Base-by-base conservation (phyloP, 2,113 vertebrate genomes). In the Menidia beryllina region DNA sequence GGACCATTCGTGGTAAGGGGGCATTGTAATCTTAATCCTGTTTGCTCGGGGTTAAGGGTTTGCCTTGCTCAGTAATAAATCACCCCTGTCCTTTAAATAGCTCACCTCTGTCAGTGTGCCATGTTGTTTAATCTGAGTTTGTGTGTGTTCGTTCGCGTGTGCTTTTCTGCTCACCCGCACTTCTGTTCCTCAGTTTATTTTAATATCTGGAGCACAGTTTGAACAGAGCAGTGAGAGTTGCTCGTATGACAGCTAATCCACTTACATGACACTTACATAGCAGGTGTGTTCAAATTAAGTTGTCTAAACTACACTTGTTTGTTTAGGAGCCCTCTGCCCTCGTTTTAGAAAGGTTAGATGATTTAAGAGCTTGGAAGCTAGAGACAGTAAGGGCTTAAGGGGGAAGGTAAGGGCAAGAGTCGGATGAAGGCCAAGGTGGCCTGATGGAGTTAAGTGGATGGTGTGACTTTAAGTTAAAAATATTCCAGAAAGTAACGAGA, bases 1-100 rank as follows among this genome's bases (percentile, higher is more conserved):
- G 14, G 49, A 77, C 80, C 75, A 24, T 72, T 78, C 78, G 73
- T 88, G 89, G 85, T 71, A 86, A 84, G 86, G 79, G 84, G 90
- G 85, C 86, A 88, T 85, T 90, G 87, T 92, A 93, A 88, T 92
- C 90, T 91, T 94, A 91, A 93, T 93, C 91, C 87, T 83, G 86
- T 91, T 91, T 93, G 91, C 92, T 91, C 89, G 86, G 86, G 89
- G 91, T 91, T 92, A 91, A 89, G 85, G 88, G 92, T 88, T 84
- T 69, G 72, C 83, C 84, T 85, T 43, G 69, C 69, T 20, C 81
- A 76, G 86, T 89, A 90, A 93, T 91, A 93, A 93, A 92, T 92
- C 90, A 91, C 88, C 86, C 86, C 77, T 78, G 82, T 90, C 88
- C 87, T 91, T 89, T 91, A 93, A 93, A 93, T 91, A 87, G 92